Base-by-base conservation (phyloP, 2,888 invertebrate genomes). In the Aphrophora alni region DNA sequence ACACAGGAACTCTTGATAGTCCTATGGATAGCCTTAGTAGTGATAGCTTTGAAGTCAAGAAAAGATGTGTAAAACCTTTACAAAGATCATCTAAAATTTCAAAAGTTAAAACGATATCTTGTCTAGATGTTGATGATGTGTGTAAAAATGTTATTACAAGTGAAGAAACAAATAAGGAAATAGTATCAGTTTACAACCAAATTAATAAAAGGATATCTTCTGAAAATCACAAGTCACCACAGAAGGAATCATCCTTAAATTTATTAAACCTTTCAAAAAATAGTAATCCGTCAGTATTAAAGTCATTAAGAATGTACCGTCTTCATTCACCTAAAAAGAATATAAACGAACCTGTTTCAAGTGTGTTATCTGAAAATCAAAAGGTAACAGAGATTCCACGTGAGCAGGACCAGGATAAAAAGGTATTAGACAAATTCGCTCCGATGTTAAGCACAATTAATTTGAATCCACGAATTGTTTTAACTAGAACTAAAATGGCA, bases 251-350 rank as follows among this genome's bases (percentile, higher is more conserved):
- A 38, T 71, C 75, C 21, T 74, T 77, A 38, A 17, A 27, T 33
- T 27, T 75, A 44, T 71, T 70, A 24, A 26, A 72, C 21, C 51
- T 33, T 51, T 24, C 69, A 17, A 78, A 73, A 72, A 59, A 25
- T 26, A 80, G 90, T 82, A 90, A 91, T 85, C 90, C 91, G 0
- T 88, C 89, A 21, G 90, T 90, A 7, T 86, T 91, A 2, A 91
- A 90, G 86, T 89, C 89, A 4, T 85, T 91, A 70, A 86, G 91
- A 81, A 90, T 90, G 89, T 91, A 90, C 83, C 87, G 91, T 84
- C 59, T 59, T 59, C 59, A 59, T 59, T 59, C 59, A 2, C 89
- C 89, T 2, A 87, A 87, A 8, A 87, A 38, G 87, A 88, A 75
- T 88, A 89, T 59, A 3, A 59, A 21, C 21, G 59, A 51, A 28